Base-by-base conservation (phyloP, 2,797 vertebrate genomes). In the Brachyalestes nurse region DNA sequence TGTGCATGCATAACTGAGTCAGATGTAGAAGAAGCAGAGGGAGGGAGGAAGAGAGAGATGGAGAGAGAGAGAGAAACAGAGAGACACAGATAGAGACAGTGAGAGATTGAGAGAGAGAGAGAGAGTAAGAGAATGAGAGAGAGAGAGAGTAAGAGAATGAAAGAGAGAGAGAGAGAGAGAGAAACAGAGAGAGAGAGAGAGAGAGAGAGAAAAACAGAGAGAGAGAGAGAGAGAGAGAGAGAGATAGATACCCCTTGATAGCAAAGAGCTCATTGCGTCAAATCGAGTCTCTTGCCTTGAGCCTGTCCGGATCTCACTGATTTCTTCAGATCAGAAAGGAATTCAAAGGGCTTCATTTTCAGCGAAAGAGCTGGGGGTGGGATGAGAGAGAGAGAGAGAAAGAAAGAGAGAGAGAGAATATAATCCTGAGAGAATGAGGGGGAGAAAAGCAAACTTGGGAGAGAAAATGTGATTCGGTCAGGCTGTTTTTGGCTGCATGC, bases 391-490 rank as follows among this genome's bases (percentile, higher is more conserved):
- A 25, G 80, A 12, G 64, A 66, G 69, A 72, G 45, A 80, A 77
- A 70, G 76, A 88, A 79, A 82, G 83, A 84, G 74, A 80, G 71
- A 79, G 78, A 80, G 87, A 88, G 78, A 87, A 77, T 82, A 76
- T 78, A 78, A 83, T 82, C 58, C 55, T 79, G 77, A 5, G 57
- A 86, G 78, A 38, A 71, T 82, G 57, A 81, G 82, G 84, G 53
- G 75, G 81, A 58, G 85, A 75, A 79, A 78, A 81, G 70, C 89
- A 89, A 90, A 86, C 47, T 83, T 83, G 84, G 89, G 86, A 86
- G 88, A 91, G 90, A 92, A 92, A 93, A 92, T 93, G 89, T 87
- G 89, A 92, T 93, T 92, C 91, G 89, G 90, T 92, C 90, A 83
- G 86, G 87, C 85, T 88, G 89, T 92, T 93, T 92, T 92, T 87